Conservation (phyloP, 2,888 invertebrate genomes). For the Aporophyla lueneburgensis region DNA sequence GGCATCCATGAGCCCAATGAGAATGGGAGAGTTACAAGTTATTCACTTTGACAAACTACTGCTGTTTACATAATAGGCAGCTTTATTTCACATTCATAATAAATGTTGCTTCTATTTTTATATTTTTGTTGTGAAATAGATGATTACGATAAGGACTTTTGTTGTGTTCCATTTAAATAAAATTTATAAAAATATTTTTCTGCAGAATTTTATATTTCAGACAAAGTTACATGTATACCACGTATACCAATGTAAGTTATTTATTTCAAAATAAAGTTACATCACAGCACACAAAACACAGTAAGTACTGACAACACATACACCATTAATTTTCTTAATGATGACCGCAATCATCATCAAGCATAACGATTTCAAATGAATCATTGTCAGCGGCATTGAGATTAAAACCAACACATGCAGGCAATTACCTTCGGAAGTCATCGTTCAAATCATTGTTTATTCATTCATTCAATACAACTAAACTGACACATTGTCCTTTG, state of each 20-base stretch:
- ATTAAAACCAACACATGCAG: conserved; percentile 49
- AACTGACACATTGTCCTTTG: conserved; percentile 55
- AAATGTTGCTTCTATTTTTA: not conserved
- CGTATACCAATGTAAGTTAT: not conserved
- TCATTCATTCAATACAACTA: conserved; percentile 41
- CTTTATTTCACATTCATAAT: conserved; percentile 21
- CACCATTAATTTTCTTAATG: conserved; percentile 40
- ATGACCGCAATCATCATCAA: conserved; percentile 53
- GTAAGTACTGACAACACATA: conserved; percentile 21
- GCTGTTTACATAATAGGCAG: conserved; percentile 33
- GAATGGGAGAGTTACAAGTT: conserved; percentile 33
- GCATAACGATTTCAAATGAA: conserved; percentile 50
- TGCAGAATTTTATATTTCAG: not conserved
- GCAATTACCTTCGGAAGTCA: conserved; percentile 55
- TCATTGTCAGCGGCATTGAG: conserved; percentile 47
- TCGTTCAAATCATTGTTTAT: conserved; percentile 54
- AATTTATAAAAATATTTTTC: not conserved
- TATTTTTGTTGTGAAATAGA: too few relatives aligned
- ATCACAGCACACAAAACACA: conserved; percentile 14
- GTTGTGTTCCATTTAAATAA: not conserved
- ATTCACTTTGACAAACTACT: conserved; percentile 41
- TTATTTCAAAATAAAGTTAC: not conserved
- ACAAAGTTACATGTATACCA: not conserved
- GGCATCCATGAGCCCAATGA: conserved; percentile 33
- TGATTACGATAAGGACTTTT: too few relatives aligned